These are phyloP conservation scores for Todiramphus saurophagus DNA, from an alignment of 2,113 vertebrate species.

Conservation along the genomic window DNA sequence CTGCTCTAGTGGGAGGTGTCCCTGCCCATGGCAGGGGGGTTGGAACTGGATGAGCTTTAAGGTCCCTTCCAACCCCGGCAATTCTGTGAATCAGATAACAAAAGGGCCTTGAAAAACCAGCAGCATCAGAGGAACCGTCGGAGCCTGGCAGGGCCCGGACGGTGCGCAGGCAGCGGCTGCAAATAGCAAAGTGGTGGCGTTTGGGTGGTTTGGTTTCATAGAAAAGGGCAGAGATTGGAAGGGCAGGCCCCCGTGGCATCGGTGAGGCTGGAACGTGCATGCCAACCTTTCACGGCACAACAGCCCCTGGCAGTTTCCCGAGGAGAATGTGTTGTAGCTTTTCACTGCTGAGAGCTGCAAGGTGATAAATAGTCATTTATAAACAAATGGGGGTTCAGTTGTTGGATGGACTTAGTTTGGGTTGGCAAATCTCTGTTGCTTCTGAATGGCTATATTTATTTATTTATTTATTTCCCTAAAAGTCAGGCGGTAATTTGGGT, in stretches of 20 bases:
- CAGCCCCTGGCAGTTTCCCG: neutral
- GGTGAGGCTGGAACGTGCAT: rapidly evolving
- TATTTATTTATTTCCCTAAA: neutral
- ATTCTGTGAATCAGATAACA: neutral
- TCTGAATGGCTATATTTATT: neutral
- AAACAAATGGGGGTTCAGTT: slow-evolving; percentile 10
- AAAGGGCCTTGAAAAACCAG: neutral
- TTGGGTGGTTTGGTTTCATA: neutral
- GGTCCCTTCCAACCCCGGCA: too few species aligned
- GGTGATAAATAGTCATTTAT: neutral
- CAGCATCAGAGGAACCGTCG: neutral
- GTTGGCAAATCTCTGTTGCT: neutral
- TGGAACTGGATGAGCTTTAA: too few species aligned
- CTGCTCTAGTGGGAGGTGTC: too few species aligned
- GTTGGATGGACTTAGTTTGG: neutral
- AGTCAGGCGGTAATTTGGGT: neutral
- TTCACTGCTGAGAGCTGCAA: neutral
- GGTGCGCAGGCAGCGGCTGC: neutral
- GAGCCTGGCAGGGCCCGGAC: neutral
- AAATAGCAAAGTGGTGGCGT: neutral
- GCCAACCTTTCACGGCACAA: neutral
- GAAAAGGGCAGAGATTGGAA: neutral
- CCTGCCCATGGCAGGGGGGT: too few species aligned
- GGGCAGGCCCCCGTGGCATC: neutral
- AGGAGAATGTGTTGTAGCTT: neutral